Evolutionary conservation across 2,888 invertebrate genomes (phyloP).

Genomic region (Scrobipalpa costella): DNA sequence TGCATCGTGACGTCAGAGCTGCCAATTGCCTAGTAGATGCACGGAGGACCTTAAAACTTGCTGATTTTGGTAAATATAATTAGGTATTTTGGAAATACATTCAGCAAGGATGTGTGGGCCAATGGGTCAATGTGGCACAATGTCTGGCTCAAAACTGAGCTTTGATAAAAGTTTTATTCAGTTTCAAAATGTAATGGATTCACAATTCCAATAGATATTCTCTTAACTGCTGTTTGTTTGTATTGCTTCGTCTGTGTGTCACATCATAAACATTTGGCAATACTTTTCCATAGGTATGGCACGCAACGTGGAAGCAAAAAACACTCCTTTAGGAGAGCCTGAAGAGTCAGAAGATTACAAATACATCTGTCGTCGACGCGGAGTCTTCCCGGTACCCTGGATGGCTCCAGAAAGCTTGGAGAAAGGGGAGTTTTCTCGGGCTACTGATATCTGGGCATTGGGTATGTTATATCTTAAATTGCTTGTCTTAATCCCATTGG

Average conservation of each 20-base stretch:
- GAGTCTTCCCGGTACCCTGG: conserved; percentile 92
- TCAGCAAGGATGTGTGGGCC: too few relatives aligned
- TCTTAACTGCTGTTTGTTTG: too few relatives aligned
- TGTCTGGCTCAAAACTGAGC: too few relatives aligned
- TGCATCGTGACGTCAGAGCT: conserved; percentile 92
- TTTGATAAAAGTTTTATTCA: too few relatives aligned
- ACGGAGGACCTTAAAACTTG: conserved; percentile 86
- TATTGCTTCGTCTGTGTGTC: too few relatives aligned
- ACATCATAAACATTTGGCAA: too few relatives aligned
- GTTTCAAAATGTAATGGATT: too few relatives aligned
- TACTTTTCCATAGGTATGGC: conserved; percentile 13
- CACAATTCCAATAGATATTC: too few relatives aligned
- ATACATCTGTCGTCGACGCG: conserved; percentile 90
- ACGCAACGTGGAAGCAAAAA: neutral
- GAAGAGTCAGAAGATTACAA: conserved; percentile 62
- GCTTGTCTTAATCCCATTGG: neutral
- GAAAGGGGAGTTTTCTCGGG: conserved; percentile 89
- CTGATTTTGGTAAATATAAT: conserved; percentile 43
- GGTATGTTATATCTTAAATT: conserved; percentile 52
- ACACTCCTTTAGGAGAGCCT: conserved; percentile 80
- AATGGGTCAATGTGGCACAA: too few relatives aligned
- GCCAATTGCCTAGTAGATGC: conserved; percentile 90
- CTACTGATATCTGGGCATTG: conserved; percentile 94
- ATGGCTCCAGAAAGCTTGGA: conserved; percentile 94
- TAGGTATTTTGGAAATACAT: too few relatives aligned